Percentiles rank a stretch among this genome's conserved stretches.
These are phyloP conservation scores for Tokudaia muenninki DNA, from an alignment of 2,797 vertebrate genomes.

Conservation along the genomic window DNA sequence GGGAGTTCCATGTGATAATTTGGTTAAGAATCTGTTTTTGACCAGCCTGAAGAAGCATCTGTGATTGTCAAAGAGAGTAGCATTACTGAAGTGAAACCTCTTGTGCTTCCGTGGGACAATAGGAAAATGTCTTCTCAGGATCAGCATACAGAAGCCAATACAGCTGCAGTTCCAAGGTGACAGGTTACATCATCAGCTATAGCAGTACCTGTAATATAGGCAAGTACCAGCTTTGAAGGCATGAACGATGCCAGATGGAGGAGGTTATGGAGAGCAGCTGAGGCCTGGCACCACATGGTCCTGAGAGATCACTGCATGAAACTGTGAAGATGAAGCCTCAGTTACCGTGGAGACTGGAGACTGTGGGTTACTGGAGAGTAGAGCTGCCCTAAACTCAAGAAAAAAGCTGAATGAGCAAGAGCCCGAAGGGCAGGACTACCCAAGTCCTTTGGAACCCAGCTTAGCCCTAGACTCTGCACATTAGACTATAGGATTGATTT, in stretches of 20 bases:
- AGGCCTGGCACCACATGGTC: not conserved
- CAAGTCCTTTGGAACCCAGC: not conserved
- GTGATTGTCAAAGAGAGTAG: not conserved
- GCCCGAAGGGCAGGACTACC: too few species aligned
- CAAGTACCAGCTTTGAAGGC: not conserved
- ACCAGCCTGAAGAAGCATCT: not conserved
- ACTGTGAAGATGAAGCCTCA: not conserved
- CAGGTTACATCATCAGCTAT: not conserved
- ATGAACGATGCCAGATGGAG: not conserved
- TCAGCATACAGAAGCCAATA: not conserved
- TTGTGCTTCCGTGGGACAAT: not conserved
- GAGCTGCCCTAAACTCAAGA: not conserved
- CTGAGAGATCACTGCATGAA: not conserved
- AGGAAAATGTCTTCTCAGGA: not conserved
- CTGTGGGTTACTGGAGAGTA: not conserved
- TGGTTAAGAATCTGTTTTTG: not conserved
- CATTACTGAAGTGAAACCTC: not conserved
- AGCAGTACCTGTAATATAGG: not conserved
- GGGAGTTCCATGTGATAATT: not conserved
- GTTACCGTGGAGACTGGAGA: not conserved
- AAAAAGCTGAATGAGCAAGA: not conserved
- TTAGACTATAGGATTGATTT: not conserved
- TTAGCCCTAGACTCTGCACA: not conserved
- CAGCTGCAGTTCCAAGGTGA: not conserved
- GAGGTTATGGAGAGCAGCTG: not conserved